Evolutionary conservation across 2,113 vertebrate species (phyloP).

Genomic region (Gobius niger): DNA sequence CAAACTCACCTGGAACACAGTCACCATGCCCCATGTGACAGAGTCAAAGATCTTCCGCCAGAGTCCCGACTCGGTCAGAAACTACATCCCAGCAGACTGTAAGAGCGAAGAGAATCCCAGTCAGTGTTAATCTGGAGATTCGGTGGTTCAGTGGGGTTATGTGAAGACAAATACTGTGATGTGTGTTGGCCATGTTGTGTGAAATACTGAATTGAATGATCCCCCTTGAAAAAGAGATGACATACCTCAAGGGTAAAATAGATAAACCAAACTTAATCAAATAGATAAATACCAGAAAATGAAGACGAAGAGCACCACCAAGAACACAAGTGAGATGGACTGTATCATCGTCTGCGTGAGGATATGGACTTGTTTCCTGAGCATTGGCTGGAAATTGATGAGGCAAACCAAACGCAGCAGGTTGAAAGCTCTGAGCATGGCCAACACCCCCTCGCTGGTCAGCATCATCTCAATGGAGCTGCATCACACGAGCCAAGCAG

Average conservation of each 20-base stretch:
- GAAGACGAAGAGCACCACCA: background rate
- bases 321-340: background rate
- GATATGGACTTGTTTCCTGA: background rate
- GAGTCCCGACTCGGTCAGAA: conserved; percentile 64
- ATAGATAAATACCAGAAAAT: background rate
- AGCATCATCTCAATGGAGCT: background rate
- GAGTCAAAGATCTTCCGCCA: background rate
- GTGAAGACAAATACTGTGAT: too few species aligned
- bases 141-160: too few species aligned
- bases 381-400: background rate
- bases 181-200: too few species aligned
- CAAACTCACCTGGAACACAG: background rate
- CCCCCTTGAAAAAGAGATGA: too few species aligned
- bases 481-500: background rate
- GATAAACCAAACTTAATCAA: too few species aligned
- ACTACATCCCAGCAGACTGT: background rate
- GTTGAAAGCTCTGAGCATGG: background rate
- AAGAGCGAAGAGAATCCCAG: background rate
- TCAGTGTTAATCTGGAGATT: too few species aligned
- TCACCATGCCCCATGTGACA: background rate
- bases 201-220: too few species aligned
- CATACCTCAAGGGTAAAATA: too few species aligned
- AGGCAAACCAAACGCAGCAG: background rate
- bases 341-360: background rate
- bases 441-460: background rate